Base-by-base conservation (phyloP, 2,888 invertebrate genomes). In the Folsomia candida region DNA sequence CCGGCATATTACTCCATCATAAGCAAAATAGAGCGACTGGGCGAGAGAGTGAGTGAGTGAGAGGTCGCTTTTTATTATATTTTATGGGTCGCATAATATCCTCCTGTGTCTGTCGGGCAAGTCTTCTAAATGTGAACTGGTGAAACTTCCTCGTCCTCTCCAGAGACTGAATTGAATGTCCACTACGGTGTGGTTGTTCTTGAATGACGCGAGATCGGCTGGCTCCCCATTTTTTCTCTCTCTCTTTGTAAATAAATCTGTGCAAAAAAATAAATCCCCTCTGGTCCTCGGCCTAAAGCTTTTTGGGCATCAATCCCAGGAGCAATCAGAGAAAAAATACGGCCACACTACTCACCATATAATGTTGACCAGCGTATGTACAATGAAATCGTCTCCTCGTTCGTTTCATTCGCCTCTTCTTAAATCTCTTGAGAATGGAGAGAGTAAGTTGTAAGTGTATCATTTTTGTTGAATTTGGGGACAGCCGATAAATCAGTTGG, bases 391-490 rank as follows among this genome's bases (percentile, higher is more conserved):
- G 37, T 14, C 37, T 37, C 37, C 4, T n/a, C n/a, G n/a, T n/a
- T n/a, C n/a, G n/a, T n/a, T n/a, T n/a, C n/a, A n/a, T n/a, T n/a
- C n/a, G n/a, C n/a, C n/a, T 47, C 9, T 47, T 11, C 18, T 6
- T 54, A 54, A 54, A 54, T 54, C 54, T 54, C 54, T 20, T 20
- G 54, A 54, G 54, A 54, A 6, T 4, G 14, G 6, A 14, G 6
- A 37, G 37, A 37, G 37, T 37, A 37, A 37, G 22, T 54, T 54
- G 54, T 54, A 54, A 54, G 54, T 20, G 54, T 54, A 54, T 54
- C 54, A 54, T 54, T 54, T 54, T 54, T 54, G 54, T 54, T 54
- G 54, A 54, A 54, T 54, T 54, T 54, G 54, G 54, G 54, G 54
- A 54, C 54, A 54, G 22, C 54, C 54, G 54, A 54, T 54, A 54